These are phyloP conservation scores for Lasioglossum pauxillum DNA, from an alignment of 2,888 invertebrate species.

Conservation along the genomic window DNA sequence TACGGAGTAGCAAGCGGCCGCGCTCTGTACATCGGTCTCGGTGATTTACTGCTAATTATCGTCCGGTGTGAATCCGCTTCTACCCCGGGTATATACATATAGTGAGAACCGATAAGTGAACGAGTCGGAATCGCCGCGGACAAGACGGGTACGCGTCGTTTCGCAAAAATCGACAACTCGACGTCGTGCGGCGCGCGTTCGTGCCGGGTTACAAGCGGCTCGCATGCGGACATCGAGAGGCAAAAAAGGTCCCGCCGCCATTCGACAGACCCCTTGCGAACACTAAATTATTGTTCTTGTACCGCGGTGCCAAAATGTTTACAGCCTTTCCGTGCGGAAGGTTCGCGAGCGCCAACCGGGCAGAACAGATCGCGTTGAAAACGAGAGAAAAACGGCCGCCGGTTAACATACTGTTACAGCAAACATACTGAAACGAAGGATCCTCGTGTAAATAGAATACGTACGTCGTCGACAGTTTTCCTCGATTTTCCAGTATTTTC, in stretches of 20 bases:
- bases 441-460: neutral
- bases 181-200: conserved; percentile 71
- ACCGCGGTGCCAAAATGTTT: conserved; percentile 81
- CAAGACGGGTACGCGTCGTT: conserved; percentile 60
- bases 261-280: conserved; percentile 63
- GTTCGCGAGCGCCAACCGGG: conserved; percentile 40
- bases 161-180: conserved; percentile 74
- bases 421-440: conserved; percentile 31
- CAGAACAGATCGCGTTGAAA: conserved; percentile 27
- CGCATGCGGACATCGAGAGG: conserved; percentile 47
- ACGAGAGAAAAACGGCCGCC: conserved; percentile 38
- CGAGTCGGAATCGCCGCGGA: conserved; percentile 59
- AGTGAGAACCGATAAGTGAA: conserved; percentile 73
- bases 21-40: conserved; percentile 59
- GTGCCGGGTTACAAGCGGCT: conserved; percentile 64
- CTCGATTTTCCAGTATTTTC: too few species aligned
- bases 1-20: conserved; percentile 55
- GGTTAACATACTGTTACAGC: conserved; percentile 24
- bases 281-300: conserved; percentile 79
- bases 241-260: conserved; percentile 63
- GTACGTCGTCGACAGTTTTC: too few species aligned
- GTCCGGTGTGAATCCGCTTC: conserved; percentile 64
- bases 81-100: conserved; percentile 32
- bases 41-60: conserved; percentile 75
- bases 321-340: conserved; percentile 68